These are phyloP conservation scores for Drosophila guanche DNA, from an alignment of 1,140 invertebrate genomes.

Conservation along the genomic window DNA sequence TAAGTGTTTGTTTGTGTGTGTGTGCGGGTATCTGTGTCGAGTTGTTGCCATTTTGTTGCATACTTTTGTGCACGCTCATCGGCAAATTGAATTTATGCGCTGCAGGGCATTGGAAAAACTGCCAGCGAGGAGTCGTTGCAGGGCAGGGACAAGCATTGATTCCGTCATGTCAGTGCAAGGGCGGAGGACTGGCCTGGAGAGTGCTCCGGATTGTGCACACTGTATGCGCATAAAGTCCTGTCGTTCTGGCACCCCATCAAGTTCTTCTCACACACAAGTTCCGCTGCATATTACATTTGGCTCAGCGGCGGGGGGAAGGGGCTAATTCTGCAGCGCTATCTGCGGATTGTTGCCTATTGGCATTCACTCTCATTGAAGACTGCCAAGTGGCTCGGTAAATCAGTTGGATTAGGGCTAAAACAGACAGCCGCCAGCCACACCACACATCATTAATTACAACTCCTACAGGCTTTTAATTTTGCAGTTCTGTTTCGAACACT, in stretches of 20 bases:
- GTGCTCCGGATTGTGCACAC: constrained; percentile 46
- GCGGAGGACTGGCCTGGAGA: constrained; percentile 12
- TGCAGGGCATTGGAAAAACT: constrained; percentile 55
- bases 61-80: constrained; percentile 72
- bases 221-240: constrained; percentile 67
- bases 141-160: constrained; percentile 47
- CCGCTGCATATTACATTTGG: constrained; percentile 43
- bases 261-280: constrained; percentile 47
- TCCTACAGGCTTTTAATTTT: constrained; percentile 35
- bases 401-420: no score
- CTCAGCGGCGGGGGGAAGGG: background rate
- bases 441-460: constrained; percentile 16
- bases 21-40: constrained; percentile 26
- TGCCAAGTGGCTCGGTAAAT: no score
- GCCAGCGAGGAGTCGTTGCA: constrained; percentile 12
- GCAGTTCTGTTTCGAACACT: constrained; percentile 37
- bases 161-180: constrained; percentile 32
- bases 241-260: constrained; percentile 66
- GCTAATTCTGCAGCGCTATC: constrained; percentile 32
- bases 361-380: background rate
- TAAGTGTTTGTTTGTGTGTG: constrained; percentile 14
- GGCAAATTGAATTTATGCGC: constrained; percentile 78
- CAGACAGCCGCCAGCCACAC: constrained; percentile 1
- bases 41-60: constrained; percentile 71
- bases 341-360: constrained; percentile 17